Percentiles rank a stretch among this genome's conserved stretches.
phyloP scores from a whole-genome alignment of 92 coral and sea anemone genomes.

The Scolanthus callimorphus region DNA sequence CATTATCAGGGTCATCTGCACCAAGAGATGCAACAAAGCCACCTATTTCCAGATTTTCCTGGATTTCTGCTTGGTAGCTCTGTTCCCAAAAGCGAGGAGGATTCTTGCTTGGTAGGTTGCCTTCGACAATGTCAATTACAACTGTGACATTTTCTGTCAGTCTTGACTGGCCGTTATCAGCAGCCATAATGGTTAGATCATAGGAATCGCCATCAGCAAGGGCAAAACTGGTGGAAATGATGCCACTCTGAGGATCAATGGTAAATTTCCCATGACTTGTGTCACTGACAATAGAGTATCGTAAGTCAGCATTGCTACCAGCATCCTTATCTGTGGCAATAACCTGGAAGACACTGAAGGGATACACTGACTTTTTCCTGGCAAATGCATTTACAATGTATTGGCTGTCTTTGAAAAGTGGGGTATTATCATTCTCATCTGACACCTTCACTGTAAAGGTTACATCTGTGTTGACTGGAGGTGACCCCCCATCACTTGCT shows the following conservation, averaged over 20 bases:
- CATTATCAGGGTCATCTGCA: conserved; percentile 63
- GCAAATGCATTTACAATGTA: conserved; percentile 30
- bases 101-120: conserved; percentile 34
- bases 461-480: conserved; percentile 48
- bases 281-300: conserved; percentile 22
- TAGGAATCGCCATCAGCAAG: conserved; percentile 38
- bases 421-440: conserved; percentile 84
- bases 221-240: conserved; percentile 45
- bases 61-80: conserved; percentile 17
- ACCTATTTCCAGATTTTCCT: conserved; percentile 60
- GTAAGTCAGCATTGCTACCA: conserved; percentile 75
- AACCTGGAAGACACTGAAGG: conserved; percentile 43
- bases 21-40: conserved; percentile 21
- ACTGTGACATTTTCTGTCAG: conserved; percentile 48
- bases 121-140: conserved; percentile 19
- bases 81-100: conserved; percentile 38
- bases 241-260: conserved; percentile 71
- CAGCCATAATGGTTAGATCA: conserved; percentile 62
- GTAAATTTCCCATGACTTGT: conserved; percentile 36
- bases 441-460: conserved; percentile 64
- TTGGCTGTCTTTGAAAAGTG: conserved; percentile 45
- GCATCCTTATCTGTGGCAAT: conserved; percentile 70
- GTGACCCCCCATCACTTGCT: conserved; percentile 62
- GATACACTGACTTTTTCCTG: conserved; percentile 23
- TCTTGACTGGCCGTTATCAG: conserved; percentile 64